Evolutionary conservation across 2,797 vertebrate genomes (phyloP), one percentile per base, ranked within the genome.

Genomic region (Carapus acus): DNA sequence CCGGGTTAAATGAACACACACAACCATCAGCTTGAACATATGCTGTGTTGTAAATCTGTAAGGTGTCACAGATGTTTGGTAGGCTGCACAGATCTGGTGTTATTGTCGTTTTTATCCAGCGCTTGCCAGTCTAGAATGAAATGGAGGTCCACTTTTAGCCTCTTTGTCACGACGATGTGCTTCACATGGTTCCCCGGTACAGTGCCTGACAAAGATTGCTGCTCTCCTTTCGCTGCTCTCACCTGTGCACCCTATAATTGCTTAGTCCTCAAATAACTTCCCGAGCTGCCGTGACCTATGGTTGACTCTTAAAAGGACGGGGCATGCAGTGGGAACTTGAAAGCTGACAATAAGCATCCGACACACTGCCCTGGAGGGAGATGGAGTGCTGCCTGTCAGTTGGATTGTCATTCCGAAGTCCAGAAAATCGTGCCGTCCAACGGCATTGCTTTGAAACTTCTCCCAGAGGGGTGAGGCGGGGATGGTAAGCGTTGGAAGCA

Each of bases 401-500:
- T 61, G 57, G 66, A 20, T 19, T 62, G 49, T 54, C 58, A 20
- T 49, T 27, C 69, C 50, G 12, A 38, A 64, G 63, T 67, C 58
- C 60, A 50, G 61, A 34, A 75, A 61, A 47, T 46, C 59, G 50
- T 22, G 41, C 49, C 24, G 49, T 62, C 62, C 55, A 24, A 52
- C 49, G 42, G 42, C 64, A 62, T 59, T 8, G 31, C 67, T 60
- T 43, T 63, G 48, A 67, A n/a, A 69, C 65, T 29, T 47, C 46
- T 62, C 63, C 66, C 53, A 8, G 7, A 68, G 67, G 59, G n/a
- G n/a, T n/a, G n/a, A 53, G 44, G 21, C 44, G 11, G 33, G 23
- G 6, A 46, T 76, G 72, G 69, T 65, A 50, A 22, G 21, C 38
- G 46, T 65, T 69, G 22, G 71, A 76, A 74, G 71, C 55, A 38